A percentile compares a stretch with the other conserved stretches of the same genome.
Evolutionary conservation across 1,140 invertebrate species (phyloP).

Genomic region (Camponotus pennsylvanicus): DNA sequence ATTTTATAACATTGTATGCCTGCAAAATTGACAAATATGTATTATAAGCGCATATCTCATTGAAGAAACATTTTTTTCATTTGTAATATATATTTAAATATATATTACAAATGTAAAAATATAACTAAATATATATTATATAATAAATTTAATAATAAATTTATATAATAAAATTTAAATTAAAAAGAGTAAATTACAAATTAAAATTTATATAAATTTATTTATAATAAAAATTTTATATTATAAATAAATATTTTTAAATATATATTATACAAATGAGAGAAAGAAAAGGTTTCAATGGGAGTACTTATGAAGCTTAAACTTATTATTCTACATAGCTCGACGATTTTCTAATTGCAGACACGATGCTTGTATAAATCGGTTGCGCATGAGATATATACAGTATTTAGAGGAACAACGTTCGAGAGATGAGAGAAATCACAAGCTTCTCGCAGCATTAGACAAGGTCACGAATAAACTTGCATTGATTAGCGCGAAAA

Average conservation of each 20-base stretch:
- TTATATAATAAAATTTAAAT: too few species aligned
- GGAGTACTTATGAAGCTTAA: background rate
- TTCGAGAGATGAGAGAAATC: constrained; percentile 87
- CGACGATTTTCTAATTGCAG: constrained; percentile 73
- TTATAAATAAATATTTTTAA: background rate
- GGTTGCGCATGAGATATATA: constrained; percentile 87
- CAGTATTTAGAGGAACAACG: constrained; percentile 88
- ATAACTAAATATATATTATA: too few species aligned
- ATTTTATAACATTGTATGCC: background rate
- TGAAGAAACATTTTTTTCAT: too few species aligned
- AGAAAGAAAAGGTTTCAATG: background rate
- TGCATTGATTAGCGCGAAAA: constrained; percentile 87
- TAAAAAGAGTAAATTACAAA: too few species aligned
- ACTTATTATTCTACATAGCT: background rate
- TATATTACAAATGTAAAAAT: too few species aligned
- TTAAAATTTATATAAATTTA: too few species aligned
- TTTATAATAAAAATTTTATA: too few species aligned
- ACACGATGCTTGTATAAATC: constrained; percentile 84
- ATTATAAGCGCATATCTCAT: background rate
- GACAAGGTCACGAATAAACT: constrained; percentile 88
- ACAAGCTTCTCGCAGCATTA: constrained; percentile 86
- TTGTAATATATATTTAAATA: too few species aligned
- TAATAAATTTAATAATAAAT: too few species aligned
- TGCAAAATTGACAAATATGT: background rate
- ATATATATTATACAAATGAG: background rate